Evolutionary conservation across 2,888 invertebrate species (phyloP).

Genomic region (Lasius platythorax): DNA sequence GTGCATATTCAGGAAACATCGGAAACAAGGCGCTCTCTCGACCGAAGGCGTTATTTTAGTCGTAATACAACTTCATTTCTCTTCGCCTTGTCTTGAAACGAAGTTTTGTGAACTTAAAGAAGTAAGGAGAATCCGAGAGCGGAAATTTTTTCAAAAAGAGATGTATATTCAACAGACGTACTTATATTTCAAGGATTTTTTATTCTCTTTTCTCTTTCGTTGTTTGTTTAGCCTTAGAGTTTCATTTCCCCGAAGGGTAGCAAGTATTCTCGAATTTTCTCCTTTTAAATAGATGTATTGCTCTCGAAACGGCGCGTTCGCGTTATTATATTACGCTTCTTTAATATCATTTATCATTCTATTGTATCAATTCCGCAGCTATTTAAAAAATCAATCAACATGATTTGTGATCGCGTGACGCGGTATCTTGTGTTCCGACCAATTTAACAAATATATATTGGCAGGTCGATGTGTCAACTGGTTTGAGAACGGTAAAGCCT

Average conservation of each 20-base stretch:
- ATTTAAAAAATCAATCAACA: slow-evolving; percentile 22
- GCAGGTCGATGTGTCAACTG: slow-evolving; percentile 7
- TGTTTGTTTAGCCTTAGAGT: slow-evolving; percentile 8
- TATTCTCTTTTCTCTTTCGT: background rate
- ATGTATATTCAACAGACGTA: slow-evolving; percentile 33
- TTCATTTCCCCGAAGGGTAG: slow-evolving; percentile 24
- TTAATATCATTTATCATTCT: background rate
- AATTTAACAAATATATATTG: slow-evolving; percentile 27
- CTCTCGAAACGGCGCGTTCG: background rate
- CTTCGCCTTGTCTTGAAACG: background rate
- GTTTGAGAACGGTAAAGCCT: background rate
- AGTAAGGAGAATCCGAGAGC: slow-evolving; percentile 9
- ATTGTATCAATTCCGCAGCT: background rate
- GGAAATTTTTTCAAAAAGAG: slow-evolving; percentile 6
- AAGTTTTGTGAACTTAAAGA: slow-evolving; percentile 24
- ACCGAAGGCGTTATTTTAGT: slow-evolving; percentile 23
- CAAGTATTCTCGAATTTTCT: background rate
- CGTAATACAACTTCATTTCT: slow-evolving; percentile 33
- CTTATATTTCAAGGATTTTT: slow-evolving; percentile 30
- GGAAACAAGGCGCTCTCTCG: background rate
- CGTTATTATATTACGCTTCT: slow-evolving; percentile 4
- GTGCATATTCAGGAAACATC: slow-evolving; percentile 15
- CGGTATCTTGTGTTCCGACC: slow-evolving; percentile 25
- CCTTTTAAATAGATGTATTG: background rate
- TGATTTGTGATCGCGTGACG: slow-evolving; percentile 1